phyloP scores from a whole-genome alignment of 2,888 invertebrate species.

The Sepiola atlantica region DNA sequence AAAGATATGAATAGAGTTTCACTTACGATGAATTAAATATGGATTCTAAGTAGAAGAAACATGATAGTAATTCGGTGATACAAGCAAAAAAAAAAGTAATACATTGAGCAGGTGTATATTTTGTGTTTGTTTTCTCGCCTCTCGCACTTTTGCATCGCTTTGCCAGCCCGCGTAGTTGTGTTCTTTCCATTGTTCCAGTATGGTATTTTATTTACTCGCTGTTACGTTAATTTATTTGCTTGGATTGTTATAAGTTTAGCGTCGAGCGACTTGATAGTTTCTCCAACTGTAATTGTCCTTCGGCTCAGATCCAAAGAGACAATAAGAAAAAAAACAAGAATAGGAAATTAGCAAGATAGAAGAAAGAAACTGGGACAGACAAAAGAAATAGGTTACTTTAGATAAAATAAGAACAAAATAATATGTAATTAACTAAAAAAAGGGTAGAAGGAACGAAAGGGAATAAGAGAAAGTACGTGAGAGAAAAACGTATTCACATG shows the following conservation, averaged over 20 bases:
- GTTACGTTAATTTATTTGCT: neutral
- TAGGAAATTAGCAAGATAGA: neutral
- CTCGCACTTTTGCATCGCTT: neutral
- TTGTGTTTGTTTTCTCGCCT: neutral
- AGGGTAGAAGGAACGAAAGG: neutral
- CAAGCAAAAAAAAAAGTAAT: neutral
- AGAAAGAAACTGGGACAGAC: neutral
- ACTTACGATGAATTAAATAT: neutral
- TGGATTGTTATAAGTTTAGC: neutral
- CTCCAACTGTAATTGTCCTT: neutral
- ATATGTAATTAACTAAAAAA: neutral
- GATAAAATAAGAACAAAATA: no score
- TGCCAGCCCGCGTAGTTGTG: neutral
- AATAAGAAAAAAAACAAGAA: neutral
- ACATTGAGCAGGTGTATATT: neutral
- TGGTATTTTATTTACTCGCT: neutral
- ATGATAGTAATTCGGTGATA: neutral
- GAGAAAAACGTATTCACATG: no score
- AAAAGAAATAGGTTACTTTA: no score
- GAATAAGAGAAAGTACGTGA: neutral
- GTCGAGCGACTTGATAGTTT: neutral
- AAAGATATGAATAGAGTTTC: neutral
- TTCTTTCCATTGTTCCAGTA: neutral
- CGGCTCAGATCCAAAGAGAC: neutral
- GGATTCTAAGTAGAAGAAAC: neutral